Conservation (phyloP, 2,888 invertebrate species). For the Metacarcinus magister region DNA sequence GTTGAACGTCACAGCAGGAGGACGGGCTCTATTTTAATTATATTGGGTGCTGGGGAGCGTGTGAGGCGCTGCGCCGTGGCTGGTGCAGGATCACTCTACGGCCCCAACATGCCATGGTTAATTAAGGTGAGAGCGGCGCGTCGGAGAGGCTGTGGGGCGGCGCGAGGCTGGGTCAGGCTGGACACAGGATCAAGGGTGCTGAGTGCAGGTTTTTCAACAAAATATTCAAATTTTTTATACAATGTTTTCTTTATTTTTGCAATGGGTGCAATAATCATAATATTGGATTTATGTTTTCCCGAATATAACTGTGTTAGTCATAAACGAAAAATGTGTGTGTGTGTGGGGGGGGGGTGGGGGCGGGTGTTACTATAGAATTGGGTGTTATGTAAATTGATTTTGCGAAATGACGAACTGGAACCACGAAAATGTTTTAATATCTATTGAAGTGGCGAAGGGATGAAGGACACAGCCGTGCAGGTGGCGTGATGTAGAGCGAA, state of each 20-base stretch:
- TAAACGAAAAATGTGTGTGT: too few relatives aligned
- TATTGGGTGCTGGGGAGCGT: neutral
- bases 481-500: neutral
- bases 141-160: neutral
- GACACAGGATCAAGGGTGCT: neutral
- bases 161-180: neutral
- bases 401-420: neutral
- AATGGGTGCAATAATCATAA: neutral
- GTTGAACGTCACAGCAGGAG: neutral
- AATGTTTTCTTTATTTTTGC: neutral
- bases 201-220: neutral
- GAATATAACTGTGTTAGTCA: neutral
- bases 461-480: neutral
- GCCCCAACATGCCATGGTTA: neutral
- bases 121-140: neutral
- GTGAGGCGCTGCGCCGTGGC: neutral
- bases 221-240: neutral
- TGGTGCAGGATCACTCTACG: neutral
- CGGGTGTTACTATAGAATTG: neutral
- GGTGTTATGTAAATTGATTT: conserved; percentile 9
- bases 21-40: neutral
- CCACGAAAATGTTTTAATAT: conserved; percentile 7
- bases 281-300: neutral
- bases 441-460: neutral
- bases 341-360: too few relatives aligned